Evolutionary conservation across 2,888 invertebrate genomes (phyloP), one percentile per base, ranked within the genome.

Genomic region (Temnothorax ravouxi): DNA sequence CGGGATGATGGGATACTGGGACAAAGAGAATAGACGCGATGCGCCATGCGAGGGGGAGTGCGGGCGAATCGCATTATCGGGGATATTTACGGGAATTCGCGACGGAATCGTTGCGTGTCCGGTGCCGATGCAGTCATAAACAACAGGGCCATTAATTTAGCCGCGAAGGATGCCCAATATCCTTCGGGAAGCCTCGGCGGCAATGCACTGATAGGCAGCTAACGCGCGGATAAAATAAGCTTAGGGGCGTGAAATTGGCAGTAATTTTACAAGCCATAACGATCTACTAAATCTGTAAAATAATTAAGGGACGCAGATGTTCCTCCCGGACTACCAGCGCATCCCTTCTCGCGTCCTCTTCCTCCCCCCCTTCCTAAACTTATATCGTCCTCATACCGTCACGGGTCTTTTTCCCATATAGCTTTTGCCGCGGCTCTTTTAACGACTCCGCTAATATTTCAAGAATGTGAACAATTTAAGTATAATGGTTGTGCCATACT

Each of bases 221-320:
- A 88, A 89, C 88, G 89, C 91, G 91, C 91, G 93, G 93, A 93
- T 93, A 93, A 94, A 94, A 93, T 93, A 93, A 93, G 93, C 92
- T 95, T 94, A 94, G 92, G 93, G 93, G 93, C 94, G 94, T 94
- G 94, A 94, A 95, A 95, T 95, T 94, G 94, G 93, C 92, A 93
- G 94, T 94, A 94, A 94, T 94, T 94, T 95, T 95, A 94, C 94
- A 94, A 94, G 94, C 94, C 94, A 94, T 95, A 95, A 95, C 94
- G 94, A 94, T 94, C 94, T 93, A 94, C 94, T 95, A 94, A 94
- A 95, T 95, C 94, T 93, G 94, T 93, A 93, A 94, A 95, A 94
- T 94, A 95, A 94, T 94, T 94, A 95, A 94, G 93, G 93, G 94
- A 92, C 93, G 93, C 94, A 94, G 94, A 94, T 94, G 94, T 93